Evolutionary conservation across 2,797 vertebrate species (phyloP).

Genomic region (Artibeus lituratus): DNA sequence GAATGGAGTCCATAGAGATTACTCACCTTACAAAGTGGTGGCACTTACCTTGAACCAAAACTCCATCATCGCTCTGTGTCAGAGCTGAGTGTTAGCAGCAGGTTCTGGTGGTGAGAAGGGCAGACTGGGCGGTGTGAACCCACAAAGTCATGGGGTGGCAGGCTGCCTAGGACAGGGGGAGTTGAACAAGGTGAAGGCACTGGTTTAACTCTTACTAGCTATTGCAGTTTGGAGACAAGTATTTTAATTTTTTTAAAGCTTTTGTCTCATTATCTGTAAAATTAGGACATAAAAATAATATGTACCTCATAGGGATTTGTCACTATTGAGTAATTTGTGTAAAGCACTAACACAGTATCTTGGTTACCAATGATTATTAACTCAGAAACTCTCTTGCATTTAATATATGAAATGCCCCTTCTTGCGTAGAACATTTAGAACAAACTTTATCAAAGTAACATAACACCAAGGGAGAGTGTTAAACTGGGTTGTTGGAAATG

Average conservation of each 20-base stretch:
- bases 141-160: accelerated
- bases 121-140: background rate
- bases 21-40: background rate
- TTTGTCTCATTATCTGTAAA: background rate
- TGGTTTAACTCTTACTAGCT: background rate
- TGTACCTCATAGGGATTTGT: background rate
- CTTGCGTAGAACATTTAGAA: slow-evolving; percentile 34
- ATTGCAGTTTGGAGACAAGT: background rate
- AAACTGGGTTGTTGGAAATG: slow-evolving; percentile 69
- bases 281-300: background rate
- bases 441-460: slow-evolving; percentile 54
- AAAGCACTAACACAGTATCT: background rate
- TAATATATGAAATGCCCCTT: slow-evolving; percentile 19
- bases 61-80: background rate
- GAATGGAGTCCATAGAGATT: background rate
- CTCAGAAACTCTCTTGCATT: slow-evolving; percentile 2
- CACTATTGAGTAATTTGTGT: background rate
- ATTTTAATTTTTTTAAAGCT: slow-evolving; percentile 9
- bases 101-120: accelerated
- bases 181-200: background rate
- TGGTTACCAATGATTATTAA: slow-evolving; percentile 11
- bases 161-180: background rate
- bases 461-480: slow-evolving; percentile 55
- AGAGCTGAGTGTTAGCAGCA: background rate
- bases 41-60: background rate